Conservation (phyloP, 2,888 invertebrate species). For the Lasioglossum figueresi region DNA sequence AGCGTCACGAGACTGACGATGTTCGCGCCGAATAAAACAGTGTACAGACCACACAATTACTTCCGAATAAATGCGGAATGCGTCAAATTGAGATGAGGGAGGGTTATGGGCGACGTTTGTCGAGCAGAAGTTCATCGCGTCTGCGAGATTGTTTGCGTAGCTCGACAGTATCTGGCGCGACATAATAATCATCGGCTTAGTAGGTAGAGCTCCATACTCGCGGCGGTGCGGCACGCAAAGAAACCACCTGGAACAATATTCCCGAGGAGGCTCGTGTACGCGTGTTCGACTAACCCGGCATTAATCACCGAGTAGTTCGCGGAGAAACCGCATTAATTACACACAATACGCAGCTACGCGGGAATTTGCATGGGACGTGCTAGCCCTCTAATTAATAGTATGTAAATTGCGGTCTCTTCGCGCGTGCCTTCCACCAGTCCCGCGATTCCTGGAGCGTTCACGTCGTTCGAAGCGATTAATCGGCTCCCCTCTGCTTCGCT, state of each 20-base stretch:
- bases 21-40: neutral
- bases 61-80: neutral
- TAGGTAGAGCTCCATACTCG: neutral
- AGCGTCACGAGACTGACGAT: neutral
- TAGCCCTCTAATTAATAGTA: constrained; percentile 65
- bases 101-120: neutral
- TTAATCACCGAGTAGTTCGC: constrained; percentile 67
- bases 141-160: neutral
- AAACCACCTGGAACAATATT: constrained; percentile 45
- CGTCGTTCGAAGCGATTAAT: constrained; percentile 13
- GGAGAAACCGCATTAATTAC: constrained; percentile 67
- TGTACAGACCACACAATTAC: neutral
- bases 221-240: constrained; percentile 24
- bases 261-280: neutral
- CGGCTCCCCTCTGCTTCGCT: neutral
- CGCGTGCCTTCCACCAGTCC: constrained; percentile 5
- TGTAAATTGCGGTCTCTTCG: constrained; percentile 39
- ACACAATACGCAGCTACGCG: constrained; percentile 64
- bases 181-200: neutral
- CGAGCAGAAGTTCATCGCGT: neutral
- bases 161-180: neutral
- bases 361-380: constrained; percentile 67
- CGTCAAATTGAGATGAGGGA: neutral
- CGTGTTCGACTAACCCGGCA: constrained; percentile 46
- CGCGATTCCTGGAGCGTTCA: neutral